Percentiles rank a stretch among this genome's conserved stretches.
These are phyloP conservation scores for Agelaius phoeniceus DNA, from an alignment of 2,113 vertebrate species.

Conservation along the genomic window DNA sequence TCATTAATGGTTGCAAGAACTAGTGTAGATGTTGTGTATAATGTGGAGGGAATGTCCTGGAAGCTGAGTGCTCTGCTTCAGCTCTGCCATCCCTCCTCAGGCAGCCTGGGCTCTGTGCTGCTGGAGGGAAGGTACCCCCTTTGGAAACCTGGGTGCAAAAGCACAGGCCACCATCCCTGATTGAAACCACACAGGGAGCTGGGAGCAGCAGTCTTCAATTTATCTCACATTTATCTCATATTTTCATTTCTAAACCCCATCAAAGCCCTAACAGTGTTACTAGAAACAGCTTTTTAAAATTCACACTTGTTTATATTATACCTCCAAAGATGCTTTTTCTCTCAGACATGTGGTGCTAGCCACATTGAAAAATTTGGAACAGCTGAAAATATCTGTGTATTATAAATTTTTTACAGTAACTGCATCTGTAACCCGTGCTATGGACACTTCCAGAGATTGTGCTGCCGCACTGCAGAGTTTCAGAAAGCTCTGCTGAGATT, in stretches of 20 bases:
- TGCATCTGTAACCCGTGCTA: neutral
- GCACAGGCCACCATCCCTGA: neutral
- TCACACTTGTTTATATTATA: neutral
- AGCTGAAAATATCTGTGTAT: neutral
- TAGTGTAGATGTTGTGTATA: rapidly evolving
- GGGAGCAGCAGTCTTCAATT: neutral
- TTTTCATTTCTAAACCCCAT: neutral
- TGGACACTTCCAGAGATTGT: neutral
- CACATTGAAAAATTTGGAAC: neutral
- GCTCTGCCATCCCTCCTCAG: neutral
- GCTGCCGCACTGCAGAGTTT: conserved; percentile 14
- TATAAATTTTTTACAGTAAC: neutral
- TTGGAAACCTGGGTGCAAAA: neutral
- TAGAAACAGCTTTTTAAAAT: neutral
- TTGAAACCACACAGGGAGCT: neutral
- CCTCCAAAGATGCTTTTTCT: neutral
- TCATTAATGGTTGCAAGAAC: neutral
- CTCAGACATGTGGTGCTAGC: neutral
- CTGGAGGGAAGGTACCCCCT: neutral
- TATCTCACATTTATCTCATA: neutral
- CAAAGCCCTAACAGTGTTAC: neutral
- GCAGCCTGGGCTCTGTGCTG: neutral
- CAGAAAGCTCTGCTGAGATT: neutral
- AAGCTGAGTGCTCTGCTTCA: no score
- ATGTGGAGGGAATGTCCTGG: neutral